phyloP scores from a whole-genome alignment of 2,797 vertebrate genomes.

The Ceryle rudis region DNA sequence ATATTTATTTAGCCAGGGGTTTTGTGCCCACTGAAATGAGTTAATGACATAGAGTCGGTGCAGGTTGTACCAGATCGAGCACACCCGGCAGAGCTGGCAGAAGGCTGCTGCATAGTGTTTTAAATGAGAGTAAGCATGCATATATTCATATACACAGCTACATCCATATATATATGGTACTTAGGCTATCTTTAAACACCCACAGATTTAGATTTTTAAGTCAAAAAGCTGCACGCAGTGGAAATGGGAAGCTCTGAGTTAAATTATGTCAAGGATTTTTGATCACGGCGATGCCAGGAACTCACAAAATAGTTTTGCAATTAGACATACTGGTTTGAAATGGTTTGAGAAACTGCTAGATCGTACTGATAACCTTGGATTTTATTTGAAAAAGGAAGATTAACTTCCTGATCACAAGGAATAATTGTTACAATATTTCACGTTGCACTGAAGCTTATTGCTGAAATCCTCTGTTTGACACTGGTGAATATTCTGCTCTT shows the following conservation, averaged over 20 bases:
- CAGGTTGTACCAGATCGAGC: fast-evolving
- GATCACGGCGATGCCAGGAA: neutral
- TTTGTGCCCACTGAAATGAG: neutral
- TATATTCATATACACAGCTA: neutral
- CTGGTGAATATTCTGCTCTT: slow-evolving; percentile 48
- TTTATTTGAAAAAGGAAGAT: slow-evolving; percentile 38
- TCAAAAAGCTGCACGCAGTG: neutral
- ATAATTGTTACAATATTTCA: slow-evolving; percentile 59
- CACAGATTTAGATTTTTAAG: neutral
- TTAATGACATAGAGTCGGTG: neutral
- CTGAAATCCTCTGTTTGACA: slow-evolving; percentile 36
- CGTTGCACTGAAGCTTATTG: neutral
- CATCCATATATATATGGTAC: fast-evolving
- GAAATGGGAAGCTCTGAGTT: neutral
- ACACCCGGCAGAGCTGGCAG: fast-evolving
- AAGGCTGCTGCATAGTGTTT: neutral
- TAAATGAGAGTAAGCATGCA: neutral
- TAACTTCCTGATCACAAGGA: slow-evolving; percentile 25
- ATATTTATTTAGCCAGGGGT: neutral
- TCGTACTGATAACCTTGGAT: neutral
- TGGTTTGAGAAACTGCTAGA: neutral
- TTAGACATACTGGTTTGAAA: neutral
- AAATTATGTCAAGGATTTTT: neutral
- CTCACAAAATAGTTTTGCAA: neutral
- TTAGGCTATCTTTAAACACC: neutral